Evolutionary conservation across 2,888 invertebrate genomes (phyloP), one percentile per base, ranked within the genome.

Genomic region (Sialis lutaria): DNA sequence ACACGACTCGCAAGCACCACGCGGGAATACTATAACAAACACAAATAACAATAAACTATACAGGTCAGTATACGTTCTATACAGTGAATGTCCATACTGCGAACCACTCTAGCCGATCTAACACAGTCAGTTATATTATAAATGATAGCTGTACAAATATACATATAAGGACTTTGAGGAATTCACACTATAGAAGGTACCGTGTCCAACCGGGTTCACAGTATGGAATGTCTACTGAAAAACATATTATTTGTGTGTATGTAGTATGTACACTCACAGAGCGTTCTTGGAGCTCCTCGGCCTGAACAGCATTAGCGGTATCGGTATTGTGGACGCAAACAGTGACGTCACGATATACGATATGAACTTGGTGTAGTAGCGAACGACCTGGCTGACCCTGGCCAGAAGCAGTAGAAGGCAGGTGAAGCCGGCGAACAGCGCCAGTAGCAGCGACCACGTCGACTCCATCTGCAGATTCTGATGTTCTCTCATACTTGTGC

Each of bases 231-330:
- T n/a, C n/a, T n/a, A n/a, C n/a, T 49, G 8, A n/a, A 13, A 31
- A 49, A 44, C 6, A 45, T 6, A 40, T 33, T 40, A 40, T 6
- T 39, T 32, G 34, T 31, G 31, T 34, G 22, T 30, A 5, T 30
- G 31, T 32, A 4, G n/a, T 33, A 37, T 40, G n/a, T 33, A 35
- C 62, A 77, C 83, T 83, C 71, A 88, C 87, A 86, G 61, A 10
- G 82, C 86, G 66, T 88, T 88, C 58, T 71, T 77, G 54, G 82
- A 81, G 60, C 81, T 76, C 53, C 76, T 73, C 2, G 86, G 84
- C 53, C 72, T 74, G 13, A 80, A 59, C 49, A 87, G 63, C 82
- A 86, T 86, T 40, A 87, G 63, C 6, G 87, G 87, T 52, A 90
- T 71, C 51, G 79, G 77, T 52, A 78, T 62, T 50, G 77, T 68